phyloP scores from a whole-genome alignment of 2,888 invertebrate species.

The Aromia moschata region DNA sequence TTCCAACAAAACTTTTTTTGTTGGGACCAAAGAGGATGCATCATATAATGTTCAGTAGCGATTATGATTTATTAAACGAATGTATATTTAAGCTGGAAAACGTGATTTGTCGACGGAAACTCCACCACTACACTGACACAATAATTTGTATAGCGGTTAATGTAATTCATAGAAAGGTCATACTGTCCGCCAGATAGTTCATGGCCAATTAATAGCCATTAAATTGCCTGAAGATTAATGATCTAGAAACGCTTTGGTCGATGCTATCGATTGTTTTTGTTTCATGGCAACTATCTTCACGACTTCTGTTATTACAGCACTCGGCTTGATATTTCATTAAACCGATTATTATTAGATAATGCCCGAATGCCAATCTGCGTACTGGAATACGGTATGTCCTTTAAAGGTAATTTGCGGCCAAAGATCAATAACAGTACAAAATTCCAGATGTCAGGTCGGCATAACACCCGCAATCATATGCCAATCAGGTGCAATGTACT shows the following conservation, averaged over 20 bases:
- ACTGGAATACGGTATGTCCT: conserved; percentile 20
- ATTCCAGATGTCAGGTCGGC: conserved; percentile 18
- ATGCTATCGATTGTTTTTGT: conserved; percentile 27
- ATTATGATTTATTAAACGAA: too few relatives aligned
- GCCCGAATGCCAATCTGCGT: conserved; percentile 1
- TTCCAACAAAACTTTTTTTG: too few relatives aligned
- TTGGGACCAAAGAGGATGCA: too few relatives aligned
- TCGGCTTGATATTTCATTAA: conserved; percentile 14
- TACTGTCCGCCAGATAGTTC: conserved; percentile 39
- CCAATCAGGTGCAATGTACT: too few relatives aligned
- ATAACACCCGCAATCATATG: conserved; percentile 14
- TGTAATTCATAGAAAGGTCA: conserved; percentile 41
- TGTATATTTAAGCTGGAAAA: too few relatives aligned
- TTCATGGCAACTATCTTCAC: conserved; percentile 28
- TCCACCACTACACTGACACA: conserved; percentile 8
- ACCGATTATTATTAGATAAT: conserved; percentile 24
- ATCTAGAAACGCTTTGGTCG: conserved; percentile 31
- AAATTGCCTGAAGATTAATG: conserved; percentile 33
- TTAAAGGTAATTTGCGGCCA: conserved; percentile 14
- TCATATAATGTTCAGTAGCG: too few relatives aligned
- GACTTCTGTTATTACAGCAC: conserved; percentile 31
- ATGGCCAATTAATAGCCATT: conserved; percentile 43
- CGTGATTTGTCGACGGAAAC: too few relatives aligned
- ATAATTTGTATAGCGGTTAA: conserved; percentile 39
- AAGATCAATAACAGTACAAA: conserved; percentile 24